Percentiles rank a stretch among this genome's conserved stretches.
These are phyloP conservation scores for Morone chrysops DNA, from an alignment of 2,113 vertebrate species.

Conservation along the genomic window DNA sequence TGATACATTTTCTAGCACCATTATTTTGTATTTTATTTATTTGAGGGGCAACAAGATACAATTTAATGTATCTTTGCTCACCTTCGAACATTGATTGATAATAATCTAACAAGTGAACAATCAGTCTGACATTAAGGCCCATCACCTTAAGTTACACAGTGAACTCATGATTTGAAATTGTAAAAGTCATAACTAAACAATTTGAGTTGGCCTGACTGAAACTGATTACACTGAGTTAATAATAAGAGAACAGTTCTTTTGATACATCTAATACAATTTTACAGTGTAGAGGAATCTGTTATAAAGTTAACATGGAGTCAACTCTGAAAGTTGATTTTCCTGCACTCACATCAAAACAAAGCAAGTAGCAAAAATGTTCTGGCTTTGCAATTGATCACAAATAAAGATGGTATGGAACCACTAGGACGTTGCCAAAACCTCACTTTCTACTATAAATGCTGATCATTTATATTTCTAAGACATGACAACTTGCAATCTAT, in stretches of 20 bases:
- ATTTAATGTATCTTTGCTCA: no score
- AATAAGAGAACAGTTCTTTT: constrained; percentile 23
- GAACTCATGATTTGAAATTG: constrained; percentile 19
- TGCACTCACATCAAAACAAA: background rate
- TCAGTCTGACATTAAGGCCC: background rate
- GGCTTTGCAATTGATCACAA: background rate
- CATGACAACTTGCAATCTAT: background rate
- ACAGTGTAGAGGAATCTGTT: background rate
- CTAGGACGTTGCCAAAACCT: background rate
- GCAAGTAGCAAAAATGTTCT: no score
- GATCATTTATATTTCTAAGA: background rate
- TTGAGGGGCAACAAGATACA: no score
- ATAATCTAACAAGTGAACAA: background rate
- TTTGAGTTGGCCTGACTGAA: no score
- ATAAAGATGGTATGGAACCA: background rate
- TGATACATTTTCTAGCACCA: no score
- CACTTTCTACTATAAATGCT: background rate
- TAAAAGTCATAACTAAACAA: background rate
- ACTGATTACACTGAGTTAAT: background rate
- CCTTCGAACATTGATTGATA: background rate
- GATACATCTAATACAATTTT: constrained; percentile 16
- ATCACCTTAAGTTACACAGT: background rate
- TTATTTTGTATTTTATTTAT: no score
- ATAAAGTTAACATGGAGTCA: background rate
- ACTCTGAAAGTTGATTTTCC: background rate